phyloP scores from a whole-genome alignment of 2,797 vertebrate genomes.

The Sarcophilus harrisii region DNA sequence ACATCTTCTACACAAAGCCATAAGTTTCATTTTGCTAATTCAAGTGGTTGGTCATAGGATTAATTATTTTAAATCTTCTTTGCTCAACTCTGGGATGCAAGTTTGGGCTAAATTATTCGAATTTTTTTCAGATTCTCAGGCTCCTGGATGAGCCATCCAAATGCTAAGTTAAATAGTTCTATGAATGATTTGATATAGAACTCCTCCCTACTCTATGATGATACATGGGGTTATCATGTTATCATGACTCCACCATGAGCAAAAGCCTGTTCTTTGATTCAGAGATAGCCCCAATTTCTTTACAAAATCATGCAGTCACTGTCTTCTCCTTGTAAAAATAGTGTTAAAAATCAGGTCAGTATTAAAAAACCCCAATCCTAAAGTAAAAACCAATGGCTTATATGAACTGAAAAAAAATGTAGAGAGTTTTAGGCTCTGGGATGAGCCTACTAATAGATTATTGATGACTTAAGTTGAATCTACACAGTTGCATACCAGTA shows the following conservation, averaged over 20 bases:
- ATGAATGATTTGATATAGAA: neutral
- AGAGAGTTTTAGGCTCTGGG: neutral
- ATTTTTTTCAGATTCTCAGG: neutral
- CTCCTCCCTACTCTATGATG: neutral
- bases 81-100: neutral
- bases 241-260: neutral
- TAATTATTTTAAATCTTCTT: neutral
- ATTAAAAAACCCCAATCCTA: neutral
- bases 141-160: neutral
- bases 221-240: neutral
- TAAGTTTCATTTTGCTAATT: conserved; percentile 64
- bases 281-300: neutral
- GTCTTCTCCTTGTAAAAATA: neutral
- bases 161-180: neutral
- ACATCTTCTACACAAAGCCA: conserved; percentile 64
- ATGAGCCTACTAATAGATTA: neutral
- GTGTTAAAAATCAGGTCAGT: neutral
- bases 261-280: neutral
- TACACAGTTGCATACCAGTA: neutral
- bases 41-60: neutral
- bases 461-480: neutral
- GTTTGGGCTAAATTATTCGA: neutral
- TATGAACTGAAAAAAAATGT: neutral
- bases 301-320: neutral
- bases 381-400: neutral